Percentiles rank a stretch among this genome's conserved stretches.
Evolutionary conservation across 2,113 vertebrate species (phyloP).

Genomic region (Hydropotes inermis): DNA sequence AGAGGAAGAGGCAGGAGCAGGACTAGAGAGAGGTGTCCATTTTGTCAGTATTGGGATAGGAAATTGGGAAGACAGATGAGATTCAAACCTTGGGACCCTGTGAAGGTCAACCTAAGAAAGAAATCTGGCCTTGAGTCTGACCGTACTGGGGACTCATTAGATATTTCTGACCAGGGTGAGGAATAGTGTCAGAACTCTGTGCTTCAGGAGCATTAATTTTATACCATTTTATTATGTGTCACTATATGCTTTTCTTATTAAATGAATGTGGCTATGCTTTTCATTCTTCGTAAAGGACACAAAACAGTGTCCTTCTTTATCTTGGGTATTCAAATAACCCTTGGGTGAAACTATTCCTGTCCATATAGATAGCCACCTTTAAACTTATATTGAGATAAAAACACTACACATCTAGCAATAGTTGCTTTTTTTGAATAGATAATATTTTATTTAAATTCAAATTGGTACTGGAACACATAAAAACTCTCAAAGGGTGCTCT

Average conservation of each 20-base stretch:
- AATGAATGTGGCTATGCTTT: background rate
- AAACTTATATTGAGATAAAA: background rate
- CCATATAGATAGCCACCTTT: background rate
- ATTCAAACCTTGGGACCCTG: background rate
- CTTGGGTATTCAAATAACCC: background rate
- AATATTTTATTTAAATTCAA: slow-evolving; percentile 34
- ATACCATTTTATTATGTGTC: background rate
- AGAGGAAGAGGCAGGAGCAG: background rate
- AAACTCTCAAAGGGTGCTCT: background rate
- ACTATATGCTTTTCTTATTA: background rate
- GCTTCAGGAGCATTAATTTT: background rate
- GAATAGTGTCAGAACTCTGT: background rate
- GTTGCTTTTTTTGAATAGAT: background rate
- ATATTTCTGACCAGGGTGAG: background rate
- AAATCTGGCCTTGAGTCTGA: background rate
- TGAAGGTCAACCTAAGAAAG: background rate
- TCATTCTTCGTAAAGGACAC: background rate
- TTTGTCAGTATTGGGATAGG: background rate
- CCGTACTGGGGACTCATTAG: background rate
- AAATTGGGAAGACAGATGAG: background rate
- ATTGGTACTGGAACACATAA: background rate
- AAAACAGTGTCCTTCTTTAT: background rate
- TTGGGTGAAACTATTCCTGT: background rate
- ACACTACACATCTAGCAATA: background rate
- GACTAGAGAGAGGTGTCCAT: background rate